Conservation (phyloP, 2,113 vertebrate genomes). For the Poecile atricapillus region DNA sequence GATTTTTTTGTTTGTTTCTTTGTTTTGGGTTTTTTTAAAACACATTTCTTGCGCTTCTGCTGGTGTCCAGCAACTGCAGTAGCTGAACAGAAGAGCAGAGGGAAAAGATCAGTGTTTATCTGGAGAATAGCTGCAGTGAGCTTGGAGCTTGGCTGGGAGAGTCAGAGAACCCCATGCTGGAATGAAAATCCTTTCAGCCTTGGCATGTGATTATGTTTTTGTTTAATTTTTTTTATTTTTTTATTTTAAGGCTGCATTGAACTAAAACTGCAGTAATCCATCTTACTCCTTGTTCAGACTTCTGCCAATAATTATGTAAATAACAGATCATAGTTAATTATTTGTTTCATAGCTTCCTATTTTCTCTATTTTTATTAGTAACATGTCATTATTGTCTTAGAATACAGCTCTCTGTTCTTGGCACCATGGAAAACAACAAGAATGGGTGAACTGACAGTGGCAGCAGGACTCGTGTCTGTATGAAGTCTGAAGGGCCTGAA, state of each 20-base stretch:
- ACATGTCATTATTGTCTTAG: not conserved
- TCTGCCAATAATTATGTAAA: slow-evolving; percentile 46
- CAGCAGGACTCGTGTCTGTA: not conserved
- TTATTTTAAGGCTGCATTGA: slow-evolving; percentile 19
- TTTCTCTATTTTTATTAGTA: not conserved
- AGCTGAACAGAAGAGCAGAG: not conserved
- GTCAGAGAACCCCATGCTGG: not conserved
- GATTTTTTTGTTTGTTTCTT: not conserved
- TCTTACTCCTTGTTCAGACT: not conserved
- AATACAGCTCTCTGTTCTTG: not conserved
- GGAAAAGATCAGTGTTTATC: not conserved
- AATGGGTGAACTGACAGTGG: not conserved
- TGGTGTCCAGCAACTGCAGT: not conserved
- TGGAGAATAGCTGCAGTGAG: not conserved
- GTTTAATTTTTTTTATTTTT: not conserved
- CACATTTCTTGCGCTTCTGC: not conserved
- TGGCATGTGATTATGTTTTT: slow-evolving; percentile 20
- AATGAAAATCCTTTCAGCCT: slow-evolving; percentile 57
- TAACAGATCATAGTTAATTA: slow-evolving; percentile 17
- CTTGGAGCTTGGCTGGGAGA: slow-evolving; percentile 20
- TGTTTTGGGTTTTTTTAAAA: fast-evolving
- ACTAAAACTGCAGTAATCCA: slow-evolving; percentile 28
- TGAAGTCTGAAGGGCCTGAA: not conserved
- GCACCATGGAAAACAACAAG: not conserved
- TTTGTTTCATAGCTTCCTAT: slow-evolving; percentile 16